phyloP scores from a whole-genome alignment of 2,113 vertebrate species.

The Amphiprion ocellaris region DNA sequence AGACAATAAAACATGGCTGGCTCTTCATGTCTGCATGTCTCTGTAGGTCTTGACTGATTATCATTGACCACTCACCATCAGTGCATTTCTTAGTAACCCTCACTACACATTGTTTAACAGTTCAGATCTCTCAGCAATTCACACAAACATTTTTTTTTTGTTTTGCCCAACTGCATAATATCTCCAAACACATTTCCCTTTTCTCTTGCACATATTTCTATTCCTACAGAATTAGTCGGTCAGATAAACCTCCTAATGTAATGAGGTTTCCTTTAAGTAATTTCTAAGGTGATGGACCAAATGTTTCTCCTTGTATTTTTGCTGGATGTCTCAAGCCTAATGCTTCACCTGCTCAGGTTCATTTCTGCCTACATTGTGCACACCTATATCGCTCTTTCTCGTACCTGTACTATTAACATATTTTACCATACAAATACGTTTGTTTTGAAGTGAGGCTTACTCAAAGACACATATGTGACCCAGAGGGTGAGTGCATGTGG shows the following conservation, averaged over 20 bases:
- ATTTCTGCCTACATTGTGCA: neutral
- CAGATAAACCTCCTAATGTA: too few species aligned
- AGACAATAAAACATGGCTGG: neutral
- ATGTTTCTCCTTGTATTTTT: neutral
- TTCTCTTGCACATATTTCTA: too few species aligned
- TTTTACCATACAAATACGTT: neutral
- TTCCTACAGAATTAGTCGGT: too few species aligned
- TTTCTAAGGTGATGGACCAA: neutral
- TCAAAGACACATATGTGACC: slow-evolving; percentile 92
- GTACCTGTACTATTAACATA: too few species aligned
- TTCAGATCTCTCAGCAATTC: neutral
- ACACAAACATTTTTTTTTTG: neutral
- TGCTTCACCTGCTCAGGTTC: neutral
- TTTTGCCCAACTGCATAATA: too few species aligned
- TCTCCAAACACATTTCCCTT: too few species aligned
- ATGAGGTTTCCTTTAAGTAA: too few species aligned
- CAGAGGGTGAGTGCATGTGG: slow-evolving; percentile 91
- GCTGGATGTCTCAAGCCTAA: neutral
- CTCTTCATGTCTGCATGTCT: slow-evolving; percentile 5
- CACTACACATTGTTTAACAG: neutral
- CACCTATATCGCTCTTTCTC: neutral
- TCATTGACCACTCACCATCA: neutral
- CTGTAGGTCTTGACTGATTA: neutral
- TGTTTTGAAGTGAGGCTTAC: slow-evolving; percentile 57
- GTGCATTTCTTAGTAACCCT: neutral